phyloP scores from a whole-genome alignment of 2,797 vertebrate species.

The Orientallactaga sibirica region DNA sequence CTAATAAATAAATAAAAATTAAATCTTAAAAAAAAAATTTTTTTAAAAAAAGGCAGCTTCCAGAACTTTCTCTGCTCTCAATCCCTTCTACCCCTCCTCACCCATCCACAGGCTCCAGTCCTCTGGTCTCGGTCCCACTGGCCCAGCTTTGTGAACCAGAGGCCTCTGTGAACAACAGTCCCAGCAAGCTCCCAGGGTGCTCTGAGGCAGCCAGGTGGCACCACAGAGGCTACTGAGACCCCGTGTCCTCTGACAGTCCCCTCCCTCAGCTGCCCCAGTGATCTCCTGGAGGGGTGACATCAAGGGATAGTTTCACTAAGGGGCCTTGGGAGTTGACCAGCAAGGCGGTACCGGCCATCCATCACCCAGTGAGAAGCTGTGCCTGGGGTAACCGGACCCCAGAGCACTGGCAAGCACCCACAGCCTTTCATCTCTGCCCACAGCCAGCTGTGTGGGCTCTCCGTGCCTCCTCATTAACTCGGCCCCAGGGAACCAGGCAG shows the following conservation, averaged over 20 bases:
- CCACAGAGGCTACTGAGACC: background rate
- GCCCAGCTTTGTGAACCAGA: background rate
- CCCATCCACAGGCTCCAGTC: background rate
- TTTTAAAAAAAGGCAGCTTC: background rate
- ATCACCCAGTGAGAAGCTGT: slow-evolving; percentile 45
- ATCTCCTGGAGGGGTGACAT: slow-evolving; percentile 48
- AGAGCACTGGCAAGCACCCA: background rate
- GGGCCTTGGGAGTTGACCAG: slow-evolving; percentile 71
- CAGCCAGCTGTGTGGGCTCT: slow-evolving; percentile 52
- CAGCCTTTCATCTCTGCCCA: slow-evolving; percentile 69
- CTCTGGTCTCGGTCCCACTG: background rate
- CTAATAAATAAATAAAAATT: too few relatives aligned
- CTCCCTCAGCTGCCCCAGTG: background rate
- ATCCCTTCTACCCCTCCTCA: background rate
- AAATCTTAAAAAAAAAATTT: too few relatives aligned
- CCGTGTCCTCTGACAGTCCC: background rate
- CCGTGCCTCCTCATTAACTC: background rate
- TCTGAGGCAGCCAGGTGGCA: slow-evolving; percentile 12
- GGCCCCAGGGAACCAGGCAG: background rate
- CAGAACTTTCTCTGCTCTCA: slow-evolving; percentile 20
- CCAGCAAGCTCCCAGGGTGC: slow-evolving; percentile 1
- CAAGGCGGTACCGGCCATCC: slow-evolving; percentile 65
- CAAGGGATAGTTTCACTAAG: slow-evolving; percentile 71
- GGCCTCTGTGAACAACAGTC: background rate
- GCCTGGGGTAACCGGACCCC: slow-evolving; percentile 63